These are phyloP conservation scores for Nebria salina DNA, from an alignment of 2,888 invertebrate genomes.

Conservation along the genomic window DNA sequence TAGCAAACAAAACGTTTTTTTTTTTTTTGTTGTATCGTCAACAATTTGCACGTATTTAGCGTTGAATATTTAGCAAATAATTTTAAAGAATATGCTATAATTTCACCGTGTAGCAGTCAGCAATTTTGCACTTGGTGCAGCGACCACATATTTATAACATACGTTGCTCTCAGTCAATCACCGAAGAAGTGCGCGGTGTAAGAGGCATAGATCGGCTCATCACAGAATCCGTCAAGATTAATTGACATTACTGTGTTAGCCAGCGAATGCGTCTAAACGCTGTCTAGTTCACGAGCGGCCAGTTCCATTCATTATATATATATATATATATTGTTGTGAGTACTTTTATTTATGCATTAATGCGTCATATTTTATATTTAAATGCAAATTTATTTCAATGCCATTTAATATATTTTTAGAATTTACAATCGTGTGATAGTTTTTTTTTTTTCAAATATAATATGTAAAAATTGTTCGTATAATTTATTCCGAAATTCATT, in stretches of 20 bases:
- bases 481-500: too few species aligned
- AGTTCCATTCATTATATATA: background rate
- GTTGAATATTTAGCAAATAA: too few species aligned
- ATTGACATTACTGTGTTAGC: constrained; percentile 1
- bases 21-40: too few species aligned
- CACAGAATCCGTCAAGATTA: background rate
- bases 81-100: too few species aligned
- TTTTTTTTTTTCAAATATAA: too few species aligned
- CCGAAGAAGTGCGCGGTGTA: background rate
- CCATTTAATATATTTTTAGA: too few species aligned
- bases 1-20: too few species aligned
- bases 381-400: too few species aligned
- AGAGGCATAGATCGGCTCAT: background rate
- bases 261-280: background rate
- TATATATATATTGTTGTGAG: background rate
- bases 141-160: background rate
- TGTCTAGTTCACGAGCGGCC: background rate
- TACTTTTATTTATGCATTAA: background rate
- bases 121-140: background rate
- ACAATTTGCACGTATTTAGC: too few species aligned
- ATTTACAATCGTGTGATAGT: too few species aligned
- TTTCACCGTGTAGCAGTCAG: background rate
- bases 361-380: too few species aligned
- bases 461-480: too few species aligned
- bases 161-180: background rate